Evolutionary conservation across 2,797 vertebrate species (phyloP), one percentile per base, ranked within the genome.

Genomic region (Botia kubotai): DNA sequence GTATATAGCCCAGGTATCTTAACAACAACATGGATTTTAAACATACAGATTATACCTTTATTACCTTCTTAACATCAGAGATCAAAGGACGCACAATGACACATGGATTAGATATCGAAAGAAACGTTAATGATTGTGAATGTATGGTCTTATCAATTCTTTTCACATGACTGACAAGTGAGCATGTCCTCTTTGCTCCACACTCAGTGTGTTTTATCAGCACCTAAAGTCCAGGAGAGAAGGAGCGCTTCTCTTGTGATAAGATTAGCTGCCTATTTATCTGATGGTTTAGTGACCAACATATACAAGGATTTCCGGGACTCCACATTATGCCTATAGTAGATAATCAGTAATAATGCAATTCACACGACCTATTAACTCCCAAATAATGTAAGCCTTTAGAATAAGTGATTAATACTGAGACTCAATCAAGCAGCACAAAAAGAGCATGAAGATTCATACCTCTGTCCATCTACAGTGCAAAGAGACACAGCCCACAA

Each of bases 401-500:
- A 46, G 43, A 46, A 2, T 46, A 46, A 2, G 10, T 26, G 23
- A 26, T 26, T 26, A 26, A 26, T 26, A 26, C 23, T 26, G 23
- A 26, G 2, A 26, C 23, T 26, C 23, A 26, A 2, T 26, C 23
- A 26, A 26, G 23, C 23, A 52, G 36, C 17, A 23, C 12, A n/a
- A 33, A 19, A 21, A 19, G 14, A 17, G 12, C 13, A 23, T 33
- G 4, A 1, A 48, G 19, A 23, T n/a, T 26, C 65, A 83, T 87
- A 96, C 96, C 96, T 96, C 87, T 96, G 96, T 83, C 96, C 96
- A 87, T 96, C 96, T 21, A 96, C 94, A 50, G 96, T 96, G 90
- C 96, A 96, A 83, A 96, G 90, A 0, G 96, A 95, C 48, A 95
- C 96, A 7, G 93, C 95, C 96, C 96, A 96, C 81, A 96, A 88